These are phyloP conservation scores for Troides oblongomaculatus DNA, from an alignment of 2,888 invertebrate species.

Conservation along the genomic window DNA sequence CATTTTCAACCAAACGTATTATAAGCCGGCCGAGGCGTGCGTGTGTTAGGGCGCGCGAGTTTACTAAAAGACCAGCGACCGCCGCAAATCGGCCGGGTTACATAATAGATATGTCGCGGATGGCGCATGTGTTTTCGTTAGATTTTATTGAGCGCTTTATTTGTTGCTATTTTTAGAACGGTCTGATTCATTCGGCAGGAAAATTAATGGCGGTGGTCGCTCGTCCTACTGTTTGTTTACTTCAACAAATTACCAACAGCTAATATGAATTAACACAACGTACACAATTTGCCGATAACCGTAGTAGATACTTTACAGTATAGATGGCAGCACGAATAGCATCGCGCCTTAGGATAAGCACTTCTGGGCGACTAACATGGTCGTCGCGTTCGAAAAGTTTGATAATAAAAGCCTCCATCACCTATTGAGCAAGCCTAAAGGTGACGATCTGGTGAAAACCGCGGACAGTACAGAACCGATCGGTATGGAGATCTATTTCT, in stretches of 20 bases:
- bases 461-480: no score
- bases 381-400: no score
- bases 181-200: conserved; percentile 28
- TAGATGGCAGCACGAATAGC: conserved; percentile 38
- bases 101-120: conserved; percentile 43
- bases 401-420: no score
- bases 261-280: no score
- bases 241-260: background rate
- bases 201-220: conserved; percentile 15
- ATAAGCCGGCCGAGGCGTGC: conserved; percentile 45
- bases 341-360: no score
- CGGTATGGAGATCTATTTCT: no score
- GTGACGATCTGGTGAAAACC: no score
- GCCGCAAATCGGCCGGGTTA: conserved; percentile 36
- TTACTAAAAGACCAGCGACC: background rate
- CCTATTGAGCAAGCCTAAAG: no score
- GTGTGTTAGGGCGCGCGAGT: conserved; percentile 32
- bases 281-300: no score
- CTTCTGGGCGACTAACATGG: no score
- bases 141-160: conserved; percentile 71
- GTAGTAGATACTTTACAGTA: conserved; percentile 12
- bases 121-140: conserved; percentile 67
- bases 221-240: conserved; percentile 27
- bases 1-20: conserved; percentile 42
- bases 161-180: conserved; percentile 63